These are phyloP conservation scores for Pagrus major DNA, from an alignment of 2,113 vertebrate genomes.

Conservation along the genomic window DNA sequence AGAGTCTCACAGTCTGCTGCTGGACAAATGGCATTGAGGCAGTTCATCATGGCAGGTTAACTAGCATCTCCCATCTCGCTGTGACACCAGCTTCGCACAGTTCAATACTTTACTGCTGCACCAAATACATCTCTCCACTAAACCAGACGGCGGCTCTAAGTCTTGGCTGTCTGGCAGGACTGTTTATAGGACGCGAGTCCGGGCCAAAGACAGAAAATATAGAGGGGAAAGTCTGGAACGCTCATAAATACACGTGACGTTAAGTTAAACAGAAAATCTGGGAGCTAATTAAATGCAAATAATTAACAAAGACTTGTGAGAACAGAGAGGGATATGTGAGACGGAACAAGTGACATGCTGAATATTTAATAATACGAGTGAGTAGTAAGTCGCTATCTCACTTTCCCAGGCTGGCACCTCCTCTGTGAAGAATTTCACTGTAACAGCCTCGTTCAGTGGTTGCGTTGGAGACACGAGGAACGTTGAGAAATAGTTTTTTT, in stretches of 20 bases:
- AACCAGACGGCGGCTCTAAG: conserved; percentile 44
- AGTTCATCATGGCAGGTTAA: conserved; percentile 72
- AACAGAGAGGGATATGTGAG: background rate
- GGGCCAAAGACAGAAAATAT: background rate
- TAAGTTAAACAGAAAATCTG: background rate
- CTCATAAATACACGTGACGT: background rate
- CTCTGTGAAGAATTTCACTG: background rate
- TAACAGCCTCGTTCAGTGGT: background rate
- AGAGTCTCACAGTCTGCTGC: conserved; percentile 28
- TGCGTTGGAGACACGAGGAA: background rate
- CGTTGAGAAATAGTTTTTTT: background rate
- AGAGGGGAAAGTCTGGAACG: background rate
- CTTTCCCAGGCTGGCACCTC: conserved; percentile 6
- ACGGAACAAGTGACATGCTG: conserved; percentile 1
- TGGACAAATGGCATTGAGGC: conserved; percentile 60
- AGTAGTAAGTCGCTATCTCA: conserved; percentile 1
- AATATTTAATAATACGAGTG: conserved; percentile 2
- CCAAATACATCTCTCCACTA: conserved; percentile 41
- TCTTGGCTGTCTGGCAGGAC: background rate
- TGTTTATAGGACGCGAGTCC: conserved; percentile 22
- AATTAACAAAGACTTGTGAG: background rate
- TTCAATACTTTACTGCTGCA: conserved; percentile 52
- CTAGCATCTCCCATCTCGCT: conserved; percentile 42
- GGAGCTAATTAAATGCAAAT: conserved; percentile 26
- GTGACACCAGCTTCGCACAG: conserved; percentile 47